Percentiles rank a stretch among this genome's conserved stretches.
These are phyloP conservation scores for Loriculus beryllinus DNA, from an alignment of 2,797 vertebrate genomes.

Conservation along the genomic window DNA sequence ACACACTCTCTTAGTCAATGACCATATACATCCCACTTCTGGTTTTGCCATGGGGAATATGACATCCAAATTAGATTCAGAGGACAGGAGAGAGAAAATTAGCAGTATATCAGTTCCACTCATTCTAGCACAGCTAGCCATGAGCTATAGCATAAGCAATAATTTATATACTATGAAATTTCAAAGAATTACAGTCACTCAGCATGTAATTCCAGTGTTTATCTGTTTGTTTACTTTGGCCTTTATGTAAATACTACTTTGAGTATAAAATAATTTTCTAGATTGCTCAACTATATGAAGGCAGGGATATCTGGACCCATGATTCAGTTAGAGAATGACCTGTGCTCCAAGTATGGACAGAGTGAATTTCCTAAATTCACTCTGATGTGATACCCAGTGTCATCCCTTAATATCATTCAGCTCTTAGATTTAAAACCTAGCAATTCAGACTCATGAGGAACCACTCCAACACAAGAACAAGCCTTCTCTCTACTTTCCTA, in stretches of 20 bases:
- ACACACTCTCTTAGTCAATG: neutral
- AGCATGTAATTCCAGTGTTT: neutral
- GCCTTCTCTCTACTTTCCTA: neutral
- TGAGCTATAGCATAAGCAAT: neutral
- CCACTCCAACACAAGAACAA: neutral
- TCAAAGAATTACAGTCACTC: neutral
- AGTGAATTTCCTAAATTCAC: neutral
- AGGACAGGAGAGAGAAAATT: neutral
- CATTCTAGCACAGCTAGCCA: neutral
- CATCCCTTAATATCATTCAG: neutral
- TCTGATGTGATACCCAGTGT: neutral
- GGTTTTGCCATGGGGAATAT: neutral
- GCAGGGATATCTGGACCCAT: neutral
- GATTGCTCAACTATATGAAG: neutral
- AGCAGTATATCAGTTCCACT: neutral
- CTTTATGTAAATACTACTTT: neutral
- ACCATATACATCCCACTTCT: neutral
- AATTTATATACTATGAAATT: neutral
- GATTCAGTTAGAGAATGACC: neutral
- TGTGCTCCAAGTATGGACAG: neutral
- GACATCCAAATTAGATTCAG: neutral
- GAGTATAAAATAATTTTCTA: neutral
- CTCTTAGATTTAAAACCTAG: neutral
- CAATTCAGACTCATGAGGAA: neutral
- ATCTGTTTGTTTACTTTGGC: neutral